A percentile compares a stretch with the other conserved stretches of the same genome.
Evolutionary conservation across 2,797 vertebrate genomes (phyloP).

Genomic region (Pygocentrus nattereri): DNA sequence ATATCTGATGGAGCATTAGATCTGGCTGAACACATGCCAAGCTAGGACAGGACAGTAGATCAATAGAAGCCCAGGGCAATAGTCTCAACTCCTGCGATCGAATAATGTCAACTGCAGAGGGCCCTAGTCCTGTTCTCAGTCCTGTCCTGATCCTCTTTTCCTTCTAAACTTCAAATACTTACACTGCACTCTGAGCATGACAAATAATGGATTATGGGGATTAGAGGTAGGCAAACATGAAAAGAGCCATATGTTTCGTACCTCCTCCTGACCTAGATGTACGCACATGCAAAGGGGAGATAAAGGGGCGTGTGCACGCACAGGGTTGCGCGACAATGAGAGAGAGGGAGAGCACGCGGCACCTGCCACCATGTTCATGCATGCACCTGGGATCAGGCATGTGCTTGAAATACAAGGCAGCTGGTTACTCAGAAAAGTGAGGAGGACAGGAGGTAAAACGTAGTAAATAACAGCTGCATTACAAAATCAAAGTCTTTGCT

Average conservation of each 20-base stretch:
- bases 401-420: not conserved
- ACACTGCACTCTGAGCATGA: slow-evolving; percentile 61
- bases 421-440: not conserved
- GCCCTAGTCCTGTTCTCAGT: slow-evolving; percentile 56
- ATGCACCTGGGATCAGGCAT: not conserved
- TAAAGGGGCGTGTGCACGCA: slow-evolving; percentile 50
- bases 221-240: slow-evolving; percentile 72
- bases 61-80: slow-evolving; percentile 58
- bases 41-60: slow-evolving; percentile 58
- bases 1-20: slow-evolving; percentile 36
- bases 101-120: slow-evolving; percentile 63
- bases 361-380: not conserved
- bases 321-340: not conserved
- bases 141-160: slow-evolving; percentile 62
- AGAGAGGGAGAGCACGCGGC: slow-evolving; percentile 3
- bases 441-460: not conserved
- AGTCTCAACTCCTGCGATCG: slow-evolving; percentile 56
- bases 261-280: slow-evolving; percentile 68
- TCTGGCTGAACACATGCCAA: slow-evolving; percentile 58
- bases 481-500: not conserved
- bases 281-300: slow-evolving; percentile 58
- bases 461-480: not conserved
- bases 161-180: slow-evolving; percentile 66
- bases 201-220: slow-evolving; percentile 74
- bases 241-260: slow-evolving; percentile 69